Evolutionary conservation across 2,797 vertebrate species (phyloP).

Genomic region (Columba guinea): DNA sequence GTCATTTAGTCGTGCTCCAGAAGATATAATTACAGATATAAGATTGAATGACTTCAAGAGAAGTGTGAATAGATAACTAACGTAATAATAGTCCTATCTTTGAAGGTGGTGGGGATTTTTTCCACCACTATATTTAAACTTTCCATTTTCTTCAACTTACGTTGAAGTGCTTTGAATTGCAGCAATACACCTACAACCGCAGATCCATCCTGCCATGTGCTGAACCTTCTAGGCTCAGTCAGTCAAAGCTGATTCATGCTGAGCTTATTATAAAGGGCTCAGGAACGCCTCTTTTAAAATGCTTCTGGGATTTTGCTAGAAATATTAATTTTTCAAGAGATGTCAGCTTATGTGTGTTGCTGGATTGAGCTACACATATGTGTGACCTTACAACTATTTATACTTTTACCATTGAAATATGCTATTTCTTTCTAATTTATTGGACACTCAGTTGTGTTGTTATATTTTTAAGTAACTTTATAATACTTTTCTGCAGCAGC

Average conservation of each 20-base stretch:
- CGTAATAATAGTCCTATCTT: not conserved
- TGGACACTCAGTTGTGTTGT: not conserved
- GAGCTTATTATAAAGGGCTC: not conserved
- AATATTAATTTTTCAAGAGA: not conserved
- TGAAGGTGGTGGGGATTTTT: not conserved
- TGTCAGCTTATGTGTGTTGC: not conserved
- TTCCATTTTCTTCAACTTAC: not conserved
- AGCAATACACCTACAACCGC: accelerated
- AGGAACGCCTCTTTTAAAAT: not conserved
- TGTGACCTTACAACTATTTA: not conserved
- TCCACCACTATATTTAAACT: not conserved
- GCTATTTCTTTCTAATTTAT: not conserved
- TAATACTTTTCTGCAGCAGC: not conserved
- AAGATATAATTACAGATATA: not conserved
- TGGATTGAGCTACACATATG: not conserved
- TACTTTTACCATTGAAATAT: not conserved
- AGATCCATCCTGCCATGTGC: not conserved
- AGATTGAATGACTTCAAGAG: not conserved
- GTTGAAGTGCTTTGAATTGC: not conserved
- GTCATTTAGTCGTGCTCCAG: not conserved
- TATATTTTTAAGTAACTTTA: not conserved
- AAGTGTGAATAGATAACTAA: not conserved
- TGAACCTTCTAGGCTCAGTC: not conserved
- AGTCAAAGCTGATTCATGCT: conserved; percentile 27
- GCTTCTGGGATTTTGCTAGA: not conserved